phyloP scores from a whole-genome alignment of 1,140 invertebrate species.

The Aphelenchoides besseyi region DNA sequence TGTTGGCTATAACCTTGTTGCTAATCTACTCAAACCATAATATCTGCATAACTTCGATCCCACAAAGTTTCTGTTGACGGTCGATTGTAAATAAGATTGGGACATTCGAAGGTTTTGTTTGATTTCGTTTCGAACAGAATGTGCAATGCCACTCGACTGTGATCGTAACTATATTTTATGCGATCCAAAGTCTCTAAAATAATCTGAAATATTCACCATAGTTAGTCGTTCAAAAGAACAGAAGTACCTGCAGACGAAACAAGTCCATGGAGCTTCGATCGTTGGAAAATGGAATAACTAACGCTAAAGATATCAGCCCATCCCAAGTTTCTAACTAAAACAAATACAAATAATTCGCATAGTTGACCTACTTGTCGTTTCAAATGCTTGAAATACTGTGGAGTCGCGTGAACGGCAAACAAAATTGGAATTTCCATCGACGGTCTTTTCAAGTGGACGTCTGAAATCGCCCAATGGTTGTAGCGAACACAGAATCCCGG shows the following conservation, averaged over 20 bases:
- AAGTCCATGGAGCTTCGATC: not conserved
- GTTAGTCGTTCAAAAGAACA: too few species aligned
- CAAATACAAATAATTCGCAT: not conserved
- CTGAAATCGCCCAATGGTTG: not conserved
- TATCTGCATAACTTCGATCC: conserved; percentile 4
- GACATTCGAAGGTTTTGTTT: not conserved
- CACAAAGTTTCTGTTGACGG: not conserved
- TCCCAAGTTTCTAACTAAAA: not conserved
- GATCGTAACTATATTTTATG: not conserved
- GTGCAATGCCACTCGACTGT: conserved; percentile 1
- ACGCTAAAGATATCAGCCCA: not conserved
- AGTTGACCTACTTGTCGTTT: not conserved
- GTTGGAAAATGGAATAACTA: not conserved
- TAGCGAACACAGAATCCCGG: not conserved
- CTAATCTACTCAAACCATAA: not conserved
- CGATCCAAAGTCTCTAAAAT: not conserved
- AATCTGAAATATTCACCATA: not conserved
- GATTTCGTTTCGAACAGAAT: not conserved
- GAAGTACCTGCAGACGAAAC: conserved; percentile 4
- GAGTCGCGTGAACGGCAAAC: conserved; percentile 5
- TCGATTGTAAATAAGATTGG: not conserved
- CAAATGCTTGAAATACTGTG: not conserved
- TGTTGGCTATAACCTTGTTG: not conserved
- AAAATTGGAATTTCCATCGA: conserved; percentile 10
- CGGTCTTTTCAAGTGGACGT: not conserved